Evolutionary conservation across 2,113 vertebrate genomes (phyloP), one percentile per base, ranked within the genome.

Genomic region (Atherinomorus stipes): DNA sequence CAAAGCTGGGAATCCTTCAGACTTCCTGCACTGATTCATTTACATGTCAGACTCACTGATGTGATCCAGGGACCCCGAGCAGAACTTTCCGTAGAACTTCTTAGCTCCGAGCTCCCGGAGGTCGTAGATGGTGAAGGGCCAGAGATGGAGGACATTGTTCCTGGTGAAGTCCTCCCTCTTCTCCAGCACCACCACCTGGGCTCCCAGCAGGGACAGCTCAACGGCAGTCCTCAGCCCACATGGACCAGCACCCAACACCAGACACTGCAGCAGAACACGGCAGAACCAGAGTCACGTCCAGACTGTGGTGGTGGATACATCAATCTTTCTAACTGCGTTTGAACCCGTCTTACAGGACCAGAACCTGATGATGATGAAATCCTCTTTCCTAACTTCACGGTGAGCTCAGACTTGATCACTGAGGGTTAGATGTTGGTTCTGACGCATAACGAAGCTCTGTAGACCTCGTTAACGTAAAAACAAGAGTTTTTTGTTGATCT

Each of bases 61-160:
- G 88, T 99, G 97, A 88, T 99, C 96, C 86, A 98, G 90, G 0
- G 94, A 89, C 23, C 97, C 97, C 0, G 92, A 92, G 89, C 97
- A 98, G 94, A 99, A 99, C 78, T 94, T 95, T 7, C 97, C 96
- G 0, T 98, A 97, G 86, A 99, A 98, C 89, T 95, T 98, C 91
- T 99, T 99, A 81, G 97, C 97, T 0, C 95, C 96, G 0, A 99
- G 94, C 0, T 90, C 94, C 1, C 94, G 92, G 49, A 99, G 94
- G 90, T 99, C 97, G 0, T 90, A 94, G 78, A 99, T 98, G 83
- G 96, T 98, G 91, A 91, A 99, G 37, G 96, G 96, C 97, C 97
- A 99, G 76, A 99, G 94, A 81, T 99, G 97, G 54, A 99, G 95
- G 5, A 99, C 97, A 0, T 99, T 99, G 93, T 99, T 98, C 40